phyloP scores from a whole-genome alignment of 2,888 invertebrate species.

The Slavum lentiscoides region DNA sequence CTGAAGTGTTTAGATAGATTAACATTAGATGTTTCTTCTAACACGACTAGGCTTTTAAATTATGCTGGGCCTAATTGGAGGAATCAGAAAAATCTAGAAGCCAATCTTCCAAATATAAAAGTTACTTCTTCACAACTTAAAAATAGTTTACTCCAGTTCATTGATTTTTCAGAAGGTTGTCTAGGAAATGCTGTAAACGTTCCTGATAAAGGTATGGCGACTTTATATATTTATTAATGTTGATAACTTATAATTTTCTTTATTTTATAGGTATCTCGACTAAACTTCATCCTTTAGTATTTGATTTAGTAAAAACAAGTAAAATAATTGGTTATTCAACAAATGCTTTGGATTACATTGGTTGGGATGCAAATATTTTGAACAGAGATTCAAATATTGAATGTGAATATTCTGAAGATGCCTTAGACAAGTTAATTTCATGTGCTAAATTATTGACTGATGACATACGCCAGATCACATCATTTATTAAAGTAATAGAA shows the following conservation, averaged over 20 bases:
- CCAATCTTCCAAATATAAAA: slow-evolving; percentile 80
- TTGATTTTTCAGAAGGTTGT: slow-evolving; percentile 86
- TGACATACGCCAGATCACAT: slow-evolving; percentile 85
- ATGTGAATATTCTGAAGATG: slow-evolving; percentile 64
- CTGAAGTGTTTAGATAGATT: slow-evolving; percentile 74
- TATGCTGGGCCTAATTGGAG: slow-evolving; percentile 75
- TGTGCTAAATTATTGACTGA: slow-evolving; percentile 84
- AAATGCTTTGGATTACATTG: slow-evolving; percentile 72
- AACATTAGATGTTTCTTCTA: slow-evolving; percentile 66
- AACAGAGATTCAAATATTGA: slow-evolving; percentile 58
- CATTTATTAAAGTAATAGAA: slow-evolving; percentile 72
- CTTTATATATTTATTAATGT: neutral
- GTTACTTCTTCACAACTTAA: slow-evolving; percentile 76
- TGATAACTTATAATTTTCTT: slow-evolving; percentile 21
- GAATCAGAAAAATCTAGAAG: slow-evolving; percentile 75
- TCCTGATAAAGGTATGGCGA: slow-evolving; percentile 71
- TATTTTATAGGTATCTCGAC: slow-evolving; percentile 60
- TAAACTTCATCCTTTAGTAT: slow-evolving; percentile 77
- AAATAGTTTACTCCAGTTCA: slow-evolving; percentile 81
- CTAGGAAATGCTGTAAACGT: slow-evolving; percentile 83
- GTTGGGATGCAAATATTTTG: slow-evolving; percentile 76
- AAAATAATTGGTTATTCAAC: slow-evolving; percentile 78
- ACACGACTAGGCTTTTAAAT: slow-evolving; percentile 52
- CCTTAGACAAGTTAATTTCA: slow-evolving; percentile 84
- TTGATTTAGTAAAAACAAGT: slow-evolving; percentile 79